Percentiles rank a stretch among this genome's conserved stretches.
These are phyloP conservation scores for Pristis pectinata DNA, from an alignment of 2,797 vertebrate genomes.

Conservation along the genomic window DNA sequence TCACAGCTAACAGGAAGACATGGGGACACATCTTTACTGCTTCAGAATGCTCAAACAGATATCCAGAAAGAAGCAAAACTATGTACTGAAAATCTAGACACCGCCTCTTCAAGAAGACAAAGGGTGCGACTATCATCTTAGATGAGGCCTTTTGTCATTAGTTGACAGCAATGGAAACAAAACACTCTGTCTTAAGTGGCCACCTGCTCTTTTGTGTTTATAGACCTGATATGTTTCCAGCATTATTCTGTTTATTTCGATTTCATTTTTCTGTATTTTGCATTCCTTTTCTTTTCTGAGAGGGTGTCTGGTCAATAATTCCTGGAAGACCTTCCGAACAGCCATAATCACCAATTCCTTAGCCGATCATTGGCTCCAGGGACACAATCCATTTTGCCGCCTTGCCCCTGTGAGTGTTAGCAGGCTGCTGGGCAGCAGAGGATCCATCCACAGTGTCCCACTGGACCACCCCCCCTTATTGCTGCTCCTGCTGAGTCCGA, in stretches of 20 bases:
- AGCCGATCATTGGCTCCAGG: neutral
- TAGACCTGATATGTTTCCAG: neutral
- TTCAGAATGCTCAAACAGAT: neutral
- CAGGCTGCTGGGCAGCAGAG: neutral
- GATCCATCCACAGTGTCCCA: neutral
- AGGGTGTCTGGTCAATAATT: too few relatives aligned
- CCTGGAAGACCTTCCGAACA: too few relatives aligned
- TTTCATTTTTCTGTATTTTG: neutral
- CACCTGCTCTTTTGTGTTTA: neutral
- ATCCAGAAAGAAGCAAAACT: neutral
- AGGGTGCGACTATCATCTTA: neutral
- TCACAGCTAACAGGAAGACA: neutral
- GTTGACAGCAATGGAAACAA: neutral
- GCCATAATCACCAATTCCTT: neutral
- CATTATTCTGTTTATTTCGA: neutral
- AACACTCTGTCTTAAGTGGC: neutral
- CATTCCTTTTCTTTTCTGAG: neutral
- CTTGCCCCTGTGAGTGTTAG: neutral
- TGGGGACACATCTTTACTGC: neutral
- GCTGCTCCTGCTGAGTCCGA: too few relatives aligned
- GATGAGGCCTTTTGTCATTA: neutral
- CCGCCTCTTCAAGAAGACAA: too few relatives aligned
- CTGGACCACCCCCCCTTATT: neutral
- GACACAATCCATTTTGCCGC: neutral
- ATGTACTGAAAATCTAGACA: neutral